Conservation (phyloP, 2,113 vertebrate genomes). For the Rhadina sibilatrix region DNA sequence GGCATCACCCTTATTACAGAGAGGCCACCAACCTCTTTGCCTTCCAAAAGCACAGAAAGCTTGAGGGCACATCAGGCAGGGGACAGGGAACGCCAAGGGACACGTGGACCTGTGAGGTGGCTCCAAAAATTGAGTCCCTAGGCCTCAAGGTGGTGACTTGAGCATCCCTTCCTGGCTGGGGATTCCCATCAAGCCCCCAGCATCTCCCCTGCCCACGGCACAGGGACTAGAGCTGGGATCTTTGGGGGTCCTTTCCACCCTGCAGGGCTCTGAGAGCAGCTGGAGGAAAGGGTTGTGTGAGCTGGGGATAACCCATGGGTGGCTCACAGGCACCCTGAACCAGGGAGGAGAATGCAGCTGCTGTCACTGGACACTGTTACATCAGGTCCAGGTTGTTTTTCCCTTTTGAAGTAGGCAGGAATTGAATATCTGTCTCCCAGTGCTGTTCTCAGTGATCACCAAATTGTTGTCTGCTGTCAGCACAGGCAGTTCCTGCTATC, state of each 20-base stretch:
- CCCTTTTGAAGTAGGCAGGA: not conserved
- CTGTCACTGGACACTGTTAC: not conserved
- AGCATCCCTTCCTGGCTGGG: not conserved
- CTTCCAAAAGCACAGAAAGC: not conserved
- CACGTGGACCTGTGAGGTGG: not conserved
- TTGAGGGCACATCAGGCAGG: rapidly evolving
- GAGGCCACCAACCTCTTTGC: not conserved
- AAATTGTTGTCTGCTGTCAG: not conserved
- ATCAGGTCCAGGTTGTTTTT: not conserved
- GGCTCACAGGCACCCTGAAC: not conserved
- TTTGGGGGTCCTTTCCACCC: not conserved
- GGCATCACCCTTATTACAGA: not conserved
- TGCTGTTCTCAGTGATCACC: not conserved
- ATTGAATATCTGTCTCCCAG: not conserved
- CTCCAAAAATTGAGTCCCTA: not conserved
- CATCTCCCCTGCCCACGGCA: not conserved
- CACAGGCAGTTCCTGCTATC: not conserved
- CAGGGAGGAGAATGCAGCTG: not conserved
- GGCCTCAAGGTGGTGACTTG: not conserved
- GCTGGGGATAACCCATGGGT: not conserved
- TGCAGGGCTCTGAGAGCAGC: not conserved
- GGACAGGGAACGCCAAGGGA: not conserved
- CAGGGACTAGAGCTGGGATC: not conserved
- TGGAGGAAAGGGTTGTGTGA: not conserved
- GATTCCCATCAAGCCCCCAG: not conserved